Evolutionary conservation across 2,888 invertebrate genomes (phyloP), one percentile per base, ranked within the genome.

Genomic region (Erpobdella octoculata): DNA sequence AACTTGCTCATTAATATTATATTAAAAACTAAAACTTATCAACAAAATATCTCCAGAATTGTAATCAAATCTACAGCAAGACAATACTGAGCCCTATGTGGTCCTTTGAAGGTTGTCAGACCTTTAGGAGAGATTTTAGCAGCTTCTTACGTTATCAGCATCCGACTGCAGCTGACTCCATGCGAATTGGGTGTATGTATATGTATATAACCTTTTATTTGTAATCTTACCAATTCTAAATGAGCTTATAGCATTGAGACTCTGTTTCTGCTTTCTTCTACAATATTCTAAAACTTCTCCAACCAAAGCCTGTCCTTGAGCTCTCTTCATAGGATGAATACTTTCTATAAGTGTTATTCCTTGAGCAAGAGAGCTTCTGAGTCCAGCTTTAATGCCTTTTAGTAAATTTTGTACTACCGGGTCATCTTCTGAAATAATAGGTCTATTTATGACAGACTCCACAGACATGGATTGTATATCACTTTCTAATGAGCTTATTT

Each of bases 321-420:
- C 79, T 74, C 81, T 81, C 76, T 85, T 85, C 41, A 73, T 74
- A 18, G 80, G 79, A 78, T 85, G 81, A 15, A 78, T 78, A 2
- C 85, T 84, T 75, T 86, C 86, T 12, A 85, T 83, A 2, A 86
- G 79, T 37, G 86, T 86, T 71, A 86, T 86, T 2, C 82, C 80
- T 74, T 81, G 79, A 8, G 86, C 85, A 58, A 86, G 78, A 66
- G 80, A 77, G 1, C 83, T 81, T 62, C 86, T 75, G 2, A 83
- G 76, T 0, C 83, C 78, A 15, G 74, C 71, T 25, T 77, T 72
- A 12, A 83, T 72, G 9, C 80, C 80, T 21, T 74, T 21, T 71
- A 75, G 79, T 9, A 81, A 71, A 18, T 71, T 62, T 37, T 77
- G 58, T 15, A 81, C 77, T 12, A 68, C 37, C 4, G 73, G 73